Evolutionary conservation across 1,140 invertebrate species (phyloP).

Genomic region (Dufourea novaeangliae): DNA sequence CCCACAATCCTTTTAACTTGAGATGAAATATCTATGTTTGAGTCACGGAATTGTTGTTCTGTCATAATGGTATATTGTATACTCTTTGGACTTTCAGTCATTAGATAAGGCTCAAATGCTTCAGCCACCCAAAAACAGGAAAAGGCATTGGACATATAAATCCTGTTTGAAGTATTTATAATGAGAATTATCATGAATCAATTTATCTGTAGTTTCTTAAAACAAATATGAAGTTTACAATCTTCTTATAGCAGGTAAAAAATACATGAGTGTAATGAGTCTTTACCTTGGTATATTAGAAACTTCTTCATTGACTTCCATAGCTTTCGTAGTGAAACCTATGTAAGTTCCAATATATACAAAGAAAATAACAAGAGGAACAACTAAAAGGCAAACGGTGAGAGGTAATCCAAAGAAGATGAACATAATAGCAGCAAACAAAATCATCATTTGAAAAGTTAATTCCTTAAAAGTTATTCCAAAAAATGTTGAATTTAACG

Average conservation of each 20-base stretch:
- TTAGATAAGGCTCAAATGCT: constrained; percentile 75
- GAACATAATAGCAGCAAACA: constrained; percentile 81
- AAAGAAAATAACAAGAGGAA: constrained; percentile 78
- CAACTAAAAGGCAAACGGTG: constrained; percentile 77
- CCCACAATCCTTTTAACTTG: constrained; percentile 79
- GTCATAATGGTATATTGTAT: constrained; percentile 75
- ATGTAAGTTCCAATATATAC: constrained; percentile 79
- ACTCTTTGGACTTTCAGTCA: constrained; percentile 64
- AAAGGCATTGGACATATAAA: constrained; percentile 81
- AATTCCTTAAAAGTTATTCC: constrained; percentile 80
- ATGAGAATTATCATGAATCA: background rate
- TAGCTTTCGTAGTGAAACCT: constrained; percentile 77
- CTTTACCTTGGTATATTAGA: constrained; percentile 76
- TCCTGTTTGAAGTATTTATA: constrained; percentile 58
- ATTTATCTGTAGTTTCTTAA: background rate
- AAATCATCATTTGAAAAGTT: constrained; percentile 81
- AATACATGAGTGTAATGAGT: background rate
- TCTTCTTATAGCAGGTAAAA: background rate
- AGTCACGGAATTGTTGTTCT: constrained; percentile 73
- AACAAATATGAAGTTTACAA: background rate
- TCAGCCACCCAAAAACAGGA: constrained; percentile 82
- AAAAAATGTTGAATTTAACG: constrained; percentile 78
- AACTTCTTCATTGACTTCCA: constrained; percentile 78
- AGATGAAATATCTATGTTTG: constrained; percentile 70
- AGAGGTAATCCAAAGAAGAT: constrained; percentile 83